Evolutionary conservation across 2,888 invertebrate species (phyloP).

Genomic region (Drosophila meridiana): DNA sequence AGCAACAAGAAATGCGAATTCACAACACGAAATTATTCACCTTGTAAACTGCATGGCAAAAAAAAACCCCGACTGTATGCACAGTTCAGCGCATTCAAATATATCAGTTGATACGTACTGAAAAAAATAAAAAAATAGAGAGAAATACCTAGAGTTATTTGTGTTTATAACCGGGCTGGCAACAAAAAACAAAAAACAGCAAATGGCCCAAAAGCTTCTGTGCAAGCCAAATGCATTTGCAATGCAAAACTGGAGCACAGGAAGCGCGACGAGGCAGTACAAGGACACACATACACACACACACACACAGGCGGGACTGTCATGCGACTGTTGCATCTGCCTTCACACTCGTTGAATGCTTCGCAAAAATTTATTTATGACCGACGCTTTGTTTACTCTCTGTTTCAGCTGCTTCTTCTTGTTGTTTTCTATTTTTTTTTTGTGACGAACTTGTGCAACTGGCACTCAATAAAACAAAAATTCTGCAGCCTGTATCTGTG

Average conservation of each 20-base stretch:
- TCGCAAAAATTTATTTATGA: constrained; percentile 47
- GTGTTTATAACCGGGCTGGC: constrained; percentile 42
- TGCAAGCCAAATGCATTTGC: constrained; percentile 52
- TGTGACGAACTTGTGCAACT: constrained; percentile 44
- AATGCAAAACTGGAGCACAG: constrained; percentile 68
- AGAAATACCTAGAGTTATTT: constrained; percentile 40
- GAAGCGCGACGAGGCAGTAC: constrained; percentile 58
- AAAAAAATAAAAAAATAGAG: constrained; percentile 1
- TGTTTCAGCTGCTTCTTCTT: not conserved
- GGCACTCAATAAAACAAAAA: constrained; percentile 64
- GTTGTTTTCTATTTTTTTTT: constrained; percentile 13
- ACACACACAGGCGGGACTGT: not conserved
- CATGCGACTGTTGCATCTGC: constrained; percentile 34
- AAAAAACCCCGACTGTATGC: constrained; percentile 12
- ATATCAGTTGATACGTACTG: constrained; percentile 31
- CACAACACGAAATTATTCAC: constrained; percentile 61
- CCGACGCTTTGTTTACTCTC: constrained; percentile 22
- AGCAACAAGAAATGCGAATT: constrained; percentile 25
- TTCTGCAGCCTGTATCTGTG: constrained; percentile 9
- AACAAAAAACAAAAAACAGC: constrained; percentile 20
- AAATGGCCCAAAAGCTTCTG: constrained; percentile 22
- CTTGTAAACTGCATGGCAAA: constrained; percentile 53
- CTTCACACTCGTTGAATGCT: constrained; percentile 11
- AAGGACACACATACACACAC: constrained; percentile 46
- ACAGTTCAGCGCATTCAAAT: constrained; percentile 44